phyloP scores from a whole-genome alignment of 92 coral and sea anemone species.

The Metridium senile region DNA sequence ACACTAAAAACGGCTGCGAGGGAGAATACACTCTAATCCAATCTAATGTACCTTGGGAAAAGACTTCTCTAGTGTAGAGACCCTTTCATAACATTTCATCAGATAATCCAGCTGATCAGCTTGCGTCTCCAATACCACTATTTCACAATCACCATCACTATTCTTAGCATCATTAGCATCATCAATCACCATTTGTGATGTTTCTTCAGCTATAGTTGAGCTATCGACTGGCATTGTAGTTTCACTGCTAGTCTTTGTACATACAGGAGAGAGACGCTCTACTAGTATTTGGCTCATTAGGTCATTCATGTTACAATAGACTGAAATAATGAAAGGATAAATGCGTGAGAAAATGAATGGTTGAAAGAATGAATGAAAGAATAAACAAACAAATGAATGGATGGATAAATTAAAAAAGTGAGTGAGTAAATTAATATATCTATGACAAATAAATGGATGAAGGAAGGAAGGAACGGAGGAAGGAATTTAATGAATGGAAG shows the following conservation, averaged over 20 bases:
- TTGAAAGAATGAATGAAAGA: neutral
- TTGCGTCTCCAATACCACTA: conserved; percentile 9
- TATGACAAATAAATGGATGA: neutral
- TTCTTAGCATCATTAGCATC: conserved; percentile 26
- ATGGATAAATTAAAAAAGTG: neutral
- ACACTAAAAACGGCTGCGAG: too few species aligned
- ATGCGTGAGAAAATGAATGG: neutral
- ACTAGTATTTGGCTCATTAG: conserved; percentile 64
- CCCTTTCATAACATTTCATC: conserved; percentile 63
- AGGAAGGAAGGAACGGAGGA: neutral
- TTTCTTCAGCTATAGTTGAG: conserved; percentile 65
- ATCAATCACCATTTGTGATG: conserved; percentile 70
- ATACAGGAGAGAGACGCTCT: conserved; percentile 58
- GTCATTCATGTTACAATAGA: conserved; percentile 49
- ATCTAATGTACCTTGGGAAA: conserved; percentile 57
- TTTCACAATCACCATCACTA: neutral
- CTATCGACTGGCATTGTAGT: conserved; percentile 36
- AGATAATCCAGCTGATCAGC: conserved; percentile 45
- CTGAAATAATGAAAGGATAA: conserved; percentile 10
- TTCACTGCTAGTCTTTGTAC: neutral
- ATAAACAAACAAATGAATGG: neutral
- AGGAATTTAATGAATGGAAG: neutral
- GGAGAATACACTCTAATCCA: too few species aligned
- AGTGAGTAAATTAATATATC: neutral
- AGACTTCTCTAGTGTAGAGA: conserved; percentile 54